phyloP scores from a whole-genome alignment of 2,888 invertebrate species.

The Temnothorax rugatulus region DNA sequence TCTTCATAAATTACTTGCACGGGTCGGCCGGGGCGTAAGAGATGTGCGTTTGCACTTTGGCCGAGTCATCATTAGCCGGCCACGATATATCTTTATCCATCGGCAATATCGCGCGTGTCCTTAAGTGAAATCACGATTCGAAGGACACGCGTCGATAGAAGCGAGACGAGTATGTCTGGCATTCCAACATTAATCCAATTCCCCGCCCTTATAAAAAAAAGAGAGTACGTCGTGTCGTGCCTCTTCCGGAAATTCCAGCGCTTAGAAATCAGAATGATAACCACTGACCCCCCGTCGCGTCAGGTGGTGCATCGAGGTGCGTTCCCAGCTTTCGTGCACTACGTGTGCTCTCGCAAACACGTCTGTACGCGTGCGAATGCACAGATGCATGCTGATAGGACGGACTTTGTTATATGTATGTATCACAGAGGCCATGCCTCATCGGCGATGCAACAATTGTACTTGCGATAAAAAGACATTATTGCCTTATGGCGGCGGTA shows the following conservation, averaged over 20 bases:
- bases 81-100: constrained; percentile 81
- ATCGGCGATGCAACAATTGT: constrained; percentile 79
- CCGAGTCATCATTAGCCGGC: constrained; percentile 78
- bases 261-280: constrained; percentile 68
- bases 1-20: constrained; percentile 75
- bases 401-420: constrained; percentile 74
- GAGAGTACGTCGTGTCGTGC: not conserved
- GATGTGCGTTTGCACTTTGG: constrained; percentile 68
- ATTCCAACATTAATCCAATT: constrained; percentile 65
- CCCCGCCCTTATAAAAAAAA: not conserved
- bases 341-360: constrained; percentile 64
- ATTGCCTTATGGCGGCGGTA: constrained; percentile 63
- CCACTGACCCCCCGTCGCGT: constrained; percentile 80
- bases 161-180: constrained; percentile 34
- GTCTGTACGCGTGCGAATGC: constrained; percentile 67
- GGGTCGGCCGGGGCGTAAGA: constrained; percentile 27
- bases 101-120: constrained; percentile 76
- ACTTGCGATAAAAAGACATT: constrained; percentile 78
- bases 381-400: constrained; percentile 64
- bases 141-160: constrained; percentile 40
- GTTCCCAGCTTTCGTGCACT: constrained; percentile 78
- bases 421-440: constrained; percentile 74
- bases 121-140: constrained; percentile 76
- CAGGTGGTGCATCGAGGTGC: constrained; percentile 76
- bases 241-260: constrained; percentile 24